Conservation (phyloP, 1,140 invertebrate genomes). For the Helicorthomorpha holstii region DNA sequence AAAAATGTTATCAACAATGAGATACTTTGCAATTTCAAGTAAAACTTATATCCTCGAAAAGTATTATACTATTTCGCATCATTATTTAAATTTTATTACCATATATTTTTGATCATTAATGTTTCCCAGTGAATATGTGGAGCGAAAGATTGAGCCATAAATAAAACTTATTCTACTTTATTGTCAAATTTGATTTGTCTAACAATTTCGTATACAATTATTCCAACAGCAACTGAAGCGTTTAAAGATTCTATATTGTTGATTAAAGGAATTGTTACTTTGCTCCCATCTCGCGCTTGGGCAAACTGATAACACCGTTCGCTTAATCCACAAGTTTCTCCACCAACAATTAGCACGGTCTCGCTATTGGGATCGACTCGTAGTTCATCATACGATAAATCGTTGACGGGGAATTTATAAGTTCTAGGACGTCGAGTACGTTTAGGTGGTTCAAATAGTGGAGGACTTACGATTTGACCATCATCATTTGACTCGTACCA, state of each 20-base stretch:
- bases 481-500: conserved; percentile 7
- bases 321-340: conserved; percentile 74
- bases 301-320: conserved; percentile 39
- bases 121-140: too few relatives aligned
- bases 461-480: conserved; percentile 11
- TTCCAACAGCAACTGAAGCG: conserved; percentile 53
- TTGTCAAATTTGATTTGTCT: too few relatives aligned
- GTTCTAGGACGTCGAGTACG: too few relatives aligned
- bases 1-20: too few relatives aligned
- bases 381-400: conserved; percentile 44
- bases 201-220: conserved; percentile 69
- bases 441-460: too few relatives aligned
- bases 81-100: too few relatives aligned
- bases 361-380: conserved; percentile 28
- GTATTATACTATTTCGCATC: too few relatives aligned
- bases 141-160: too few relatives aligned
- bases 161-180: too few relatives aligned
- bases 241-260: conserved; percentile 72
- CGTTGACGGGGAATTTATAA: conserved; percentile 32
- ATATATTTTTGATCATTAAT: too few relatives aligned
- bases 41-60: too few relatives aligned
- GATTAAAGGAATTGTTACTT: conserved; percentile 55
- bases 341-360: conserved; percentile 55
- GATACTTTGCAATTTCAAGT: too few relatives aligned
- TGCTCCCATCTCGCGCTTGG: conserved; percentile 28